These are phyloP conservation scores for Netelia melanura DNA, from an alignment of 2,888 invertebrate genomes.

Conservation along the genomic window DNA sequence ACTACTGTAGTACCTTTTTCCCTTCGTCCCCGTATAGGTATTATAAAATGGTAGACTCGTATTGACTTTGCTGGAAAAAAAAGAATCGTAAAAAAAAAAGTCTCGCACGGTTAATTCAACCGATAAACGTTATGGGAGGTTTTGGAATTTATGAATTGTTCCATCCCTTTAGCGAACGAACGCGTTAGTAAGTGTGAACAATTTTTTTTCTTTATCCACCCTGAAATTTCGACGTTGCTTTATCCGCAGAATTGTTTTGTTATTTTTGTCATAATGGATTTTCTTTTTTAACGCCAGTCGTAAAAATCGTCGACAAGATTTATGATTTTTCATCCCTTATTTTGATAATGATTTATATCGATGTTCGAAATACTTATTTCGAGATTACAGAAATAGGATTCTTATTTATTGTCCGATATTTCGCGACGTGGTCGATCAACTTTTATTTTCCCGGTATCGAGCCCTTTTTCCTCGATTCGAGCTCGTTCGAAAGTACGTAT, in stretches of 20 bases:
- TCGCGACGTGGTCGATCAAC: background rate
- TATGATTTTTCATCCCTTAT: too few relatives aligned
- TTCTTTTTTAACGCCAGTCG: background rate
- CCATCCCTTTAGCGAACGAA: background rate
- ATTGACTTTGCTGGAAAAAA: slow-evolving; percentile 36
- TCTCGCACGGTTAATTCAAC: slow-evolving; percentile 31
- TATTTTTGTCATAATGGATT: background rate
- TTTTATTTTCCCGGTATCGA: background rate
- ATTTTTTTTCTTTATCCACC: slow-evolving; percentile 13
- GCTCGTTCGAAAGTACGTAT: slow-evolving; percentile 5
- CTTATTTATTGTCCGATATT: too few relatives aligned
- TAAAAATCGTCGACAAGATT: too few relatives aligned
- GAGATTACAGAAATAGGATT: too few relatives aligned
- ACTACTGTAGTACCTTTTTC: slow-evolving; percentile 31
- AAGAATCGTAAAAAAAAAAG: slow-evolving; percentile 40
- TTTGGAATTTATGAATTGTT: background rate
- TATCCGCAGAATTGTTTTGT: too few relatives aligned
- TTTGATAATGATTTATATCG: too few relatives aligned
- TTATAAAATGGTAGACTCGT: slow-evolving; percentile 22
- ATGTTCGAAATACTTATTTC: too few relatives aligned
- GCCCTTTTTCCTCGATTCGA: background rate
- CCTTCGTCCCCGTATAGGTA: background rate
- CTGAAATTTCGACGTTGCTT: background rate
- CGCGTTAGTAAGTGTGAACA: background rate
- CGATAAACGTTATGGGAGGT: slow-evolving; percentile 21